phyloP scores from a whole-genome alignment of 2,797 vertebrate species.

The Rhinella marina region DNA sequence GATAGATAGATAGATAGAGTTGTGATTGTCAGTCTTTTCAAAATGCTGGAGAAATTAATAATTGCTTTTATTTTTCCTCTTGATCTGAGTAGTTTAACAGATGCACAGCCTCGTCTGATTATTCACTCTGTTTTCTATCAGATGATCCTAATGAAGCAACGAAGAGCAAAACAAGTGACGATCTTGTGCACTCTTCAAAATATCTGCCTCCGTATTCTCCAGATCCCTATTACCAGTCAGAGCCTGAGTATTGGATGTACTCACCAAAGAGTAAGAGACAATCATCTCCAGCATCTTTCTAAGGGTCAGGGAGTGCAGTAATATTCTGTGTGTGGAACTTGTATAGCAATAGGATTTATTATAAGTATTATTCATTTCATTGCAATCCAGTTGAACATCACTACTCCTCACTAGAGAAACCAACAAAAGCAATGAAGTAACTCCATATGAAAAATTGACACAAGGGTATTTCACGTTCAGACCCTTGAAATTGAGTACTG shows the following conservation, averaged over 20 bases:
- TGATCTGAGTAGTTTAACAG: neutral
- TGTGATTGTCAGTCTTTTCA: too few species aligned
- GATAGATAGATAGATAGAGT: too few species aligned
- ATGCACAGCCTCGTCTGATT: neutral
- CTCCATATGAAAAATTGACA: neutral
- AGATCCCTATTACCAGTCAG: conserved; percentile 85
- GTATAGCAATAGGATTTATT: neutral
- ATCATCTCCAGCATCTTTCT: neutral
- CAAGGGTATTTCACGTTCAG: too few species aligned
- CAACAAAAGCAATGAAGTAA: neutral
- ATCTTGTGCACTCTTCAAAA: conserved; percentile 85
- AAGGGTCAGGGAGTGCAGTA: neutral
- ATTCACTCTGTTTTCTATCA: conserved; percentile 62
- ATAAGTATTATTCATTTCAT: neutral
- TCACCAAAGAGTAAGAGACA: conserved; percentile 87
- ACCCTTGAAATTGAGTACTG: too few species aligned
- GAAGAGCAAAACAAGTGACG: conserved; percentile 91
- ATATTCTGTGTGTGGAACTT: neutral
- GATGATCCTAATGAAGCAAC: conserved; percentile 75
- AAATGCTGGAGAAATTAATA: too few species aligned
- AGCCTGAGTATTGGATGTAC: conserved; percentile 90
- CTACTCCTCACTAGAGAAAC: neutral
- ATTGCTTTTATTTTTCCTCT: neutral
- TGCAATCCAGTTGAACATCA: neutral
- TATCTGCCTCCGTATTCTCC: conserved; percentile 86